phyloP scores from a whole-genome alignment of 2,113 vertebrate species.

The Rhea americana region DNA sequence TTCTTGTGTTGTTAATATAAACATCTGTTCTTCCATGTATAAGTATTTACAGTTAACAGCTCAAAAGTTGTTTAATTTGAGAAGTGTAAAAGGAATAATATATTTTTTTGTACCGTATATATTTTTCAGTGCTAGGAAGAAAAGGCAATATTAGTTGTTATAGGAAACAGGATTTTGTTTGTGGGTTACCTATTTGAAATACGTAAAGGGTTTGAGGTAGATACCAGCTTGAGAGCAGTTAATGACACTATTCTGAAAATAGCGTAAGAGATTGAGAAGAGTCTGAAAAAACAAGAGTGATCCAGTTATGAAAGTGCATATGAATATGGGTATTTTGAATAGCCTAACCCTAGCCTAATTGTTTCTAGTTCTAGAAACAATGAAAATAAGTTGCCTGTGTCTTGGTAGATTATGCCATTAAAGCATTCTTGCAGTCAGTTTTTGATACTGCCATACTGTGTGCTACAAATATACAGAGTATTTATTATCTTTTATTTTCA shows the following conservation, averaged over 20 bases:
- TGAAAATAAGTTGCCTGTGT: background rate
- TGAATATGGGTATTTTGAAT: background rate
- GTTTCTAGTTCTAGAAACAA: background rate
- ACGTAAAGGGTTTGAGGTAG: background rate
- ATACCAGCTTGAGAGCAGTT: background rate
- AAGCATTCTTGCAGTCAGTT: rapidly evolving
- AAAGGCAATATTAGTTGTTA: background rate
- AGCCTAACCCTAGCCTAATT: no score
- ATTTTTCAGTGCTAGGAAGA: background rate
- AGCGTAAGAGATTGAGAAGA: background rate
- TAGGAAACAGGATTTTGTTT: background rate
- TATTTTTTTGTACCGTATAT: background rate
- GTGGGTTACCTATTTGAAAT: background rate
- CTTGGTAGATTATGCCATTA: background rate
- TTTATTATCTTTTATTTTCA: background rate
- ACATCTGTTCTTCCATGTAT: background rate
- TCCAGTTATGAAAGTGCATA: background rate
- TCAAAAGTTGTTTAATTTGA: background rate
- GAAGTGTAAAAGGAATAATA: background rate
- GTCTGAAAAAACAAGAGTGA: background rate
- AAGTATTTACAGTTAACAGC: background rate
- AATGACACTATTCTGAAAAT: background rate
- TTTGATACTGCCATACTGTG: background rate
- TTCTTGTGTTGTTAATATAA: background rate
- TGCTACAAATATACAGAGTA: background rate